Evolutionary conservation across 2,113 vertebrate genomes (phyloP), one percentile per base, ranked within the genome.

Genomic region (Chlorodrepanis virens): DNA sequence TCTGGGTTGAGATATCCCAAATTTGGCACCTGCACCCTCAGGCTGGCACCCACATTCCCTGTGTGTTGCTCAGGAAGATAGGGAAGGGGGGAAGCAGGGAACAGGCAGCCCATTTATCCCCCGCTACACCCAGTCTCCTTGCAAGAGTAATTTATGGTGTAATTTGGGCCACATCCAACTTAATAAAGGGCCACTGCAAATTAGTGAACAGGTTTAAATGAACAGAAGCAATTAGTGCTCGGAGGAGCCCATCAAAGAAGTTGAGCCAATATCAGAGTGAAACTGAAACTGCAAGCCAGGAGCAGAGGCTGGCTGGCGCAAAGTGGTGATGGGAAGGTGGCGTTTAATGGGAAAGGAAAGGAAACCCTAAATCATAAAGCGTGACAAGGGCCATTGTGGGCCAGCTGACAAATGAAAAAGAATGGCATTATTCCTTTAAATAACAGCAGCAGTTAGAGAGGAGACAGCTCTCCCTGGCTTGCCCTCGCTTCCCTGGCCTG

Each of bases 391-490:
- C 97, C 97, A 98, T 97, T 97, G 97, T 97, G 96, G 97, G 96
- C 97, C 97, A 97, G 96, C 97, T 97, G 97, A 97, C 97, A 97
- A 97, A 97, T 97, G 97, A 97, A 97, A 97, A 97, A 97, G 97
- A 97, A 97, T 97, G 97, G 97, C 97, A 97, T 97, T 97, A 97
- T 97, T 97, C 96, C 97, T 96, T 97, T 97, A 97, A 97, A 97
- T 97, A 97, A 97, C 96, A 96, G 93, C 92, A 77, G 96, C 97
- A 94, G 97, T 97, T 97, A 97, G 95, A 94, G 90, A 93, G 94
- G 65, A 97, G 95, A 97, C 96, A 97, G 96, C 95, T 97, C 95
- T 95, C 96, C 88, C 76, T 39, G 6, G 83, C 88, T 95, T 94
- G 96, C 92, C 96, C 95, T 90, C 93, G 0, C 88, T 96, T 96